Evolutionary conservation across 2,113 vertebrate genomes (phyloP).

Genomic region (Recurvirostra avosetta): DNA sequence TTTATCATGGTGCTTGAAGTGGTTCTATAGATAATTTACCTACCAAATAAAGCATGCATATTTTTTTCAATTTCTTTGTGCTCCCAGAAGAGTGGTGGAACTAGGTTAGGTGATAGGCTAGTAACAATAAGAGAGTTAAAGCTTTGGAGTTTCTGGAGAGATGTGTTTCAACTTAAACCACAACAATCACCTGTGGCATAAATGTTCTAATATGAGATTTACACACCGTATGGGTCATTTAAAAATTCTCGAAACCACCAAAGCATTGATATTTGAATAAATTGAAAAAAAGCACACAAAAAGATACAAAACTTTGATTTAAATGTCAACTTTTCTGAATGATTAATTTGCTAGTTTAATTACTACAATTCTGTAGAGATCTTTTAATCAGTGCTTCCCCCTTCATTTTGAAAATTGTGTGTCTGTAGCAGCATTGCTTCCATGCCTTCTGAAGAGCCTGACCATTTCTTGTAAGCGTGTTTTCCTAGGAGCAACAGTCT

Average conservation of each 20-base stretch:
- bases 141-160: constrained; percentile 21
- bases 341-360: not conserved
- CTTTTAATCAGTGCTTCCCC: not conserved
- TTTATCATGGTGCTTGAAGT: constrained; percentile 27
- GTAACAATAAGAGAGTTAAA: constrained; percentile 24
- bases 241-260: constrained; percentile 31
- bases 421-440: not conserved
- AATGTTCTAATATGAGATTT: constrained; percentile 27
- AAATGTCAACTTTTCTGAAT: not conserved
- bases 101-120: constrained; percentile 39
- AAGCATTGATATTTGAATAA: not conserved
- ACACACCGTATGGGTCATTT: constrained; percentile 45
- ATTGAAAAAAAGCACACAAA: not conserved
- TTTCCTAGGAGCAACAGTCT: not conserved
- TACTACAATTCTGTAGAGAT: not conserved
- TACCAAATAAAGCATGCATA: constrained; percentile 30
- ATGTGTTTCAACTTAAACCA: constrained; percentile 34
- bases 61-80: constrained; percentile 48
- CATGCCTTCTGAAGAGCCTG: not conserved
- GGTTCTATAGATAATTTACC: constrained; percentile 27
- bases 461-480: not conserved
- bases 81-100: constrained; percentile 46
- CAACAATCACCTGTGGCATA: not conserved
- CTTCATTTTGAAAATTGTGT: not conserved
- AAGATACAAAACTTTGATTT: not conserved